Evolutionary conservation across 1,140 invertebrate species (phyloP), one percentile per base, ranked within the genome.

Genomic region (Cheumatopsyche charites): DNA sequence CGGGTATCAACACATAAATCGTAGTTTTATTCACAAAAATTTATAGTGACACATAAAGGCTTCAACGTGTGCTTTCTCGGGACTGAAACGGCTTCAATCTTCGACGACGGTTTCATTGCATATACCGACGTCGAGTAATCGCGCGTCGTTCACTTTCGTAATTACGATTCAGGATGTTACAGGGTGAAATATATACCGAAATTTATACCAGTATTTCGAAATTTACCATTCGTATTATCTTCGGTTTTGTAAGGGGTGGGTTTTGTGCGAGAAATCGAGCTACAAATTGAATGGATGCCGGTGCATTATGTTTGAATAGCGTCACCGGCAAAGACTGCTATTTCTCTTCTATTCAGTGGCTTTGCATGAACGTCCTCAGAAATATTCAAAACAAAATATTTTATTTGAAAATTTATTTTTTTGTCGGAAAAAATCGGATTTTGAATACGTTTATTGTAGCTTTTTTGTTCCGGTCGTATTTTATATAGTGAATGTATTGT

Each of bases 251-350:
- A 52, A 2, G 47, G 29, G 9, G n/a, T 45, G 2, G 43, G 47
- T 52, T 52, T 52, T 52, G 47, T 1, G 47, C 9, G 29, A 36
- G 29, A 36, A 36, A 36, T 9, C 7, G 47, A 52, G 29, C 47
- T 19, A 15, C 47, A 52, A 52, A 52, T 19, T 15, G 15, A 52
- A 52, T 52, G n/a, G 47, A 52, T 52, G 47, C 47, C 19, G 15
- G 15, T 52, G 47, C 19, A 52, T 52, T 52, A 19, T 52, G 47
- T 52, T 52, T 52, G 47, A 19, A 52, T 17, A 52, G 47, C 15
- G 47, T 52, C 47, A 52, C 13, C n/a, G 19, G 5, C 47, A 17
- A 19, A 52, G 19, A 17, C 47, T n/a, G n/a, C n/a, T 7, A 52
- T 52, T 17, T 52, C n/a, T 52, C 47, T 52, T 52, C 47, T 17